Evolutionary conservation across 2,797 vertebrate species (phyloP), one percentile per base, ranked within the genome.

Genomic region (Arremon aurantiirostris): DNA sequence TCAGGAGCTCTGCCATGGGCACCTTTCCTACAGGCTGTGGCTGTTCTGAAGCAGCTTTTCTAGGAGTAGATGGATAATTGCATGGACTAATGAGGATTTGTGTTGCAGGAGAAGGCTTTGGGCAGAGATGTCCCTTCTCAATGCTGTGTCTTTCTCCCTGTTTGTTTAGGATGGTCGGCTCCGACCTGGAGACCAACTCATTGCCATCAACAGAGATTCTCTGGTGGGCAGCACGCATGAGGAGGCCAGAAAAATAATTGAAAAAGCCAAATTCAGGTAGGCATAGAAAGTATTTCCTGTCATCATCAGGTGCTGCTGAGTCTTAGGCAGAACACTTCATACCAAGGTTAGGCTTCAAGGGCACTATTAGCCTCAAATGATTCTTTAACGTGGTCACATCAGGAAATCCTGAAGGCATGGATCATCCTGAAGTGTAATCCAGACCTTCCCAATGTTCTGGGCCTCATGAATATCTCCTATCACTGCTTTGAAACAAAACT

Each of bases 171-270:
- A 99, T n/a, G 99, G 99, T 80, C 98, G 98, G 6, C 97, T 99
- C 52, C 97, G 98, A 90, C 98, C 98, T 2, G 99, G 99, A 70
- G 99, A 99, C 96, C 99, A 99, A 84, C 98, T 99, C 35, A 98
- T 99, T 0, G 98, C 99, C 49, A 98, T 99, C 84, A 99, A 99
- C 85, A 99, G 98, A 96, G 98, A 99, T 95, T 99, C 99, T 8
- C 92, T 99, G 91, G 98, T 99, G 92, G 99, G 99, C 32, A 97
- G 98, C 86, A 99, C 98, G 3, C 96, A 98, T 2, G 99, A 99
- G 91, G 99, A 99, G 96, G 99, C 98, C 90, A 99, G 98, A 94
- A 97, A 97, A 95, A 97, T 98, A 86, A 94, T 99, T 88, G 98
- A 97, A 96, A 98, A 98, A 97, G 98, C 98, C 93, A 98, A 98